Percentiles rank a stretch among this genome's conserved stretches.
These are phyloP conservation scores for Galleria mellonella DNA, from an alignment of 1,140 invertebrate species.

Conservation along the genomic window DNA sequence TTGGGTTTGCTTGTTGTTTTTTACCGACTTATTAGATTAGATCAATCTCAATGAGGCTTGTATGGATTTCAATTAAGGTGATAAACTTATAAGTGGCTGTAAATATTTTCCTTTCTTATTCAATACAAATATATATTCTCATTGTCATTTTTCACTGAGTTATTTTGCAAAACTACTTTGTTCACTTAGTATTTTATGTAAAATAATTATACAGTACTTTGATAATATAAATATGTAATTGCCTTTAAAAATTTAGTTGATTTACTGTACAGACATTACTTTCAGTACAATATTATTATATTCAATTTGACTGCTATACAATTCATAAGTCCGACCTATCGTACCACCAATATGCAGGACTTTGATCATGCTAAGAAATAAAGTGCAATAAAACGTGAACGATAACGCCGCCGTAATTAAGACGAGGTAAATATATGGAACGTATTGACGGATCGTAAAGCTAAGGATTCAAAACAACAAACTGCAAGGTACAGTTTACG, in stretches of 20 bases:
- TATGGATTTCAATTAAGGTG: slow-evolving; percentile 67
- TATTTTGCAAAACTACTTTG: too few relatives aligned
- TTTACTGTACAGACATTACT: slow-evolving; percentile 8
- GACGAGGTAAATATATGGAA: slow-evolving; percentile 60
- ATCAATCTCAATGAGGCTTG: slow-evolving; percentile 68
- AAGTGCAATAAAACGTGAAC: slow-evolving; percentile 50
- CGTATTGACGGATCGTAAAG: slow-evolving; percentile 66
- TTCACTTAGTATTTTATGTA: too few relatives aligned
- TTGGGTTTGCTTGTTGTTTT: slow-evolving; percentile 54
- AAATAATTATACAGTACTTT: too few relatives aligned
- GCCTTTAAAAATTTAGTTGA: too few relatives aligned
- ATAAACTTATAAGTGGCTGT: slow-evolving; percentile 54
- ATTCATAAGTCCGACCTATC: slow-evolving; percentile 11
- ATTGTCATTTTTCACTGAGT: too few relatives aligned
- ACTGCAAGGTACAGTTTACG: slow-evolving; percentile 62
- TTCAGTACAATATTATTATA: slow-evolving; percentile 4
- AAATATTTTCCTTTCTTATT: too few relatives aligned
- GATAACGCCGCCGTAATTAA: slow-evolving; percentile 62
- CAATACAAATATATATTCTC: too few relatives aligned
- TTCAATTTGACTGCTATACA: slow-evolving; percentile 1
- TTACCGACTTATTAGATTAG: slow-evolving; percentile 66
- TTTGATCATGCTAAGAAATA: slow-evolving; percentile 46
- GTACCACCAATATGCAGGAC: slow-evolving; percentile 21
- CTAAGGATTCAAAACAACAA: slow-evolving; percentile 60
- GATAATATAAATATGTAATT: too few relatives aligned